phyloP scores from a whole-genome alignment of 2,113 vertebrate genomes.

The Dipodomys merriami region DNA sequence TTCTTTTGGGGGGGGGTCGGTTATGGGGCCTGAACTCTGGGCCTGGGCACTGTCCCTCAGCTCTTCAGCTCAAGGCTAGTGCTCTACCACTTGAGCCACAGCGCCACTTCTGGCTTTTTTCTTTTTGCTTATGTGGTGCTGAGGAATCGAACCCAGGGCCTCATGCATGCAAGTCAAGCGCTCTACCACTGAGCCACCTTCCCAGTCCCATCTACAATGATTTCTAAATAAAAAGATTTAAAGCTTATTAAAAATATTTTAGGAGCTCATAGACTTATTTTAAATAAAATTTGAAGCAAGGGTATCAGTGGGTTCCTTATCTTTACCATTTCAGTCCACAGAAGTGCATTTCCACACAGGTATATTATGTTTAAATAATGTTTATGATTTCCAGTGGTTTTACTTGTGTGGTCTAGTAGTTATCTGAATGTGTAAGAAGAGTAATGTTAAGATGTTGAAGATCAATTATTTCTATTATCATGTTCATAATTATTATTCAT shows the following conservation, averaged over 20 bases:
- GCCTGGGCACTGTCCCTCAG: no score
- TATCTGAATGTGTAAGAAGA: background rate
- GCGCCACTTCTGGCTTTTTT: no score
- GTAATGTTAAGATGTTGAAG: slow-evolving; percentile 14
- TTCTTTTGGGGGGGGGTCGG: background rate
- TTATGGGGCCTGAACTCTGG: no score
- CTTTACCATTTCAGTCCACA: background rate
- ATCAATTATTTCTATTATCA: slow-evolving; percentile 33
- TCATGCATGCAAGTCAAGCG: no score
- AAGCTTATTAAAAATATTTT: background rate
- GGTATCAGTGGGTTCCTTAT: background rate
- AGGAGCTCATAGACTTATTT: background rate
- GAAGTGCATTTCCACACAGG: background rate
- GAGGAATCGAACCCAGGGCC: no score
- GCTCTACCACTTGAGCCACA: no score
- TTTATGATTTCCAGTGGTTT: background rate
- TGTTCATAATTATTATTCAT: slow-evolving; percentile 40
- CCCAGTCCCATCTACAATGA: background rate
- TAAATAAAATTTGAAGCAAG: slow-evolving; percentile 23
- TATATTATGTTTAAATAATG: slow-evolving; percentile 27
- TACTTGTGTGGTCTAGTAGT: background rate
- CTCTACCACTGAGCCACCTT: no score
- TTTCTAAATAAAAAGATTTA: background rate
- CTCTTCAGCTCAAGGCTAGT: no score
- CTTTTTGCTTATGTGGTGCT: no score